Conservation (phyloP, 2,797 vertebrate species). For the Notamacropus eugenii region DNA sequence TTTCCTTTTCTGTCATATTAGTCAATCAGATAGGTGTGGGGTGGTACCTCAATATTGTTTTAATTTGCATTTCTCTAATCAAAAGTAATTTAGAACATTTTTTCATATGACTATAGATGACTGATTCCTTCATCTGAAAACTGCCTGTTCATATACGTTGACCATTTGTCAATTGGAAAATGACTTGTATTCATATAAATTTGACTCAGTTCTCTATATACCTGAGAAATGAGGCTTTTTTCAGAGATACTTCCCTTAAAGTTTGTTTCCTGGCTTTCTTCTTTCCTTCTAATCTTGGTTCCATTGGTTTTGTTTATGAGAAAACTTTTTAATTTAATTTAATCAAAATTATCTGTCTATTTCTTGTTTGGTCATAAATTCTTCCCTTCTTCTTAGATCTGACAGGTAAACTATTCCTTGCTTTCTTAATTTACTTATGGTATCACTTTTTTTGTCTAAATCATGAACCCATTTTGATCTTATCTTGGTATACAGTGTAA, state of each 20-base stretch:
- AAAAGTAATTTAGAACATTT: not conserved
- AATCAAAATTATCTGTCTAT: not conserved
- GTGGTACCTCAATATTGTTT: not conserved
- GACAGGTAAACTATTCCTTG: not conserved
- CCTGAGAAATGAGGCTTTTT: not conserved
- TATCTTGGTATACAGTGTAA: not conserved
- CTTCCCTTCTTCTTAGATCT: not conserved
- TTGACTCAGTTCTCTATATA: not conserved
- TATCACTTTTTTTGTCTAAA: not conserved
- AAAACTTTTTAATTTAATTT: not conserved
- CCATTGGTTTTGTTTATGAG: not conserved
- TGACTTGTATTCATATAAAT: not conserved
- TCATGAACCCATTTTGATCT: not conserved
- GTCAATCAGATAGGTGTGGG: not conserved
- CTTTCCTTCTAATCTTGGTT: not conserved
- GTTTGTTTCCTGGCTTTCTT: not conserved
- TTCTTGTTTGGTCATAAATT: not conserved
- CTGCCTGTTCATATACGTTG: not conserved
- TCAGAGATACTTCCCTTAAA: not conserved
- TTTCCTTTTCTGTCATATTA: not conserved
- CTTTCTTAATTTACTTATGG: not conserved
- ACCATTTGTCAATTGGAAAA: not conserved
- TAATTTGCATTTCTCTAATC: not conserved
- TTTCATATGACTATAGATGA: not conserved
- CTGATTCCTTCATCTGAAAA: not conserved